A percentile compares a stretch with the other conserved stretches of the same genome.
Evolutionary conservation across 2,113 vertebrate species (phyloP).

Genomic region (Pseudonaja textilis): DNA sequence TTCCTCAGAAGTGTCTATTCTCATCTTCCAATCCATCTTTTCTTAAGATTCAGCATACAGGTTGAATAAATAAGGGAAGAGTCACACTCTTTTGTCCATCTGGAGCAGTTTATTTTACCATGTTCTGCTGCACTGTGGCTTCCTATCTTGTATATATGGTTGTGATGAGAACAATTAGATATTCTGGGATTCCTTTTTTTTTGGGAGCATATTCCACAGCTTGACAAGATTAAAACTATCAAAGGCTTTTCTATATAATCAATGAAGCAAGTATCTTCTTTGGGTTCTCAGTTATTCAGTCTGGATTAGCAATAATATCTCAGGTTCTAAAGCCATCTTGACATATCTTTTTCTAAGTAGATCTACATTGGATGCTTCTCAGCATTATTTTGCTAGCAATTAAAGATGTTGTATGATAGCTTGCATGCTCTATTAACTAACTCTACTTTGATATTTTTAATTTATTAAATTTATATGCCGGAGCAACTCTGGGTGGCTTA

Average conservation of each 20-base stretch:
- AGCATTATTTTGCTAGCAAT: neutral
- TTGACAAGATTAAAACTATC: neutral
- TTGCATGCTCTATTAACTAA: neutral
- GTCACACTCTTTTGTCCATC: neutral
- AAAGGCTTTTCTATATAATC: neutral
- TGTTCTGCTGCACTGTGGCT: neutral
- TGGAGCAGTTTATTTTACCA: neutral
- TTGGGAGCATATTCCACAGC: neutral
- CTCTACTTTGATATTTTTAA: neutral
- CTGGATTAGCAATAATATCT: neutral
- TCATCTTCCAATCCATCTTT: neutral
- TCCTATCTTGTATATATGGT: neutral
- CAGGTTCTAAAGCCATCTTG: neutral
- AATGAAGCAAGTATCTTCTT: neutral
- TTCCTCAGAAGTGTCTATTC: neutral
- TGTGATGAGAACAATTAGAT: neutral
- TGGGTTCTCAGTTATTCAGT: neutral
- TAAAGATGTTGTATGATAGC: neutral
- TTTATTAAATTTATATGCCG: too few relatives aligned
- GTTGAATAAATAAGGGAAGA: neutral
- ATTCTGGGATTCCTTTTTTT: neutral
- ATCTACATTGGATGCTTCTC: neutral
- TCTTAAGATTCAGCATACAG: neutral
- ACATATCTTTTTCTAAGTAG: neutral
- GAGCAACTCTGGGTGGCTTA: too few relatives aligned